Evolutionary conservation across 35 echinoderm and acorn worm species (phyloP), one percentile per base, ranked within the genome.

Genomic region (Heliocidaris erythrogramma): DNA sequence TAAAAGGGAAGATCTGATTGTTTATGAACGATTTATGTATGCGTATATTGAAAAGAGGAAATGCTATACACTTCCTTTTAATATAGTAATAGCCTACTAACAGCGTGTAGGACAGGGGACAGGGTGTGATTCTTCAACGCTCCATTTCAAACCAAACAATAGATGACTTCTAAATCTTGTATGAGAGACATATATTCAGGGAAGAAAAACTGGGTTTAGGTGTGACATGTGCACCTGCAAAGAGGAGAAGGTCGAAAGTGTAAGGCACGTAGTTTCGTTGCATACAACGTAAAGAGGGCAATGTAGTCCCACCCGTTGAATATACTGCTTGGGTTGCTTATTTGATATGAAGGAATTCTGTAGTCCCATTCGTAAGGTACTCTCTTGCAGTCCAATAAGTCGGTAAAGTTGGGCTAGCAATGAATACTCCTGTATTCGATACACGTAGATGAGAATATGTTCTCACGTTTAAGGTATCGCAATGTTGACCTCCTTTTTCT

Each of bases 261-360:
- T 78, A 78, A 78, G 65, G 65, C 65, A n/a, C 21, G 65, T 78
- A 17, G 65, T 78, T 78, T 27, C 65, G 7, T n/a, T 27, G 18
- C 65, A 78, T n/a, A n/a, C 65, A 78, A 18, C 65, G 21, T 78
- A 78, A 78, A 78, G 21, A 78, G 65, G 65, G 65, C 8, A 78
- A 78, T 78, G 65, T 78, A 78, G 65, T 78, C 65, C 65, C 65
- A 78, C 65, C 65, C 65, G 65, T 27, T 78, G 65, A 78, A 78
- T 78, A 27, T 78, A 78, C 65, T 78, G 65, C 65, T 78, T 21
- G 65, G 65, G 65, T 27, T 78, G 21, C 65, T 78, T 78, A 78
- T 78, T 7, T n/a, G 27, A 78, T 78, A 27, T 7, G 65, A n/a
- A 21, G 65, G 65, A 78, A 27, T 7, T 78, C 1, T 78, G 65